Evolutionary conservation across 2,888 invertebrate species (phyloP).

Genomic region (Noctua janthina): DNA sequence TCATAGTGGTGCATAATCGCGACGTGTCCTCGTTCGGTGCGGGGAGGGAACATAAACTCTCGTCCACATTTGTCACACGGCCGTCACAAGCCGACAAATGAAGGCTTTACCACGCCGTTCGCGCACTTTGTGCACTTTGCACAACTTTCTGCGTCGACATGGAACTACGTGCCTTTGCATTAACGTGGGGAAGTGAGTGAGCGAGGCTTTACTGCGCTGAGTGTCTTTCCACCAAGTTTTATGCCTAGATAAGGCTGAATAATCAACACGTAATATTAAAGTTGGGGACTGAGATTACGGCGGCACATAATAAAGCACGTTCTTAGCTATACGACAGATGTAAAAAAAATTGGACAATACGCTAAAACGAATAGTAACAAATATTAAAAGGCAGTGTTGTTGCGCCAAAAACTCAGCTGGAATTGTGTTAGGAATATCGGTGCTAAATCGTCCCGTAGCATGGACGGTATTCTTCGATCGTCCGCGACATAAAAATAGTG

Average conservation of each 20-base stretch:
- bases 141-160: conserved; percentile 88
- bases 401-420: conserved; percentile 34
- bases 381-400: conserved; percentile 20
- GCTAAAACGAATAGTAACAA: conserved; percentile 22
- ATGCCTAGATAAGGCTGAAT: conserved; percentile 85
- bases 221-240: conserved; percentile 87
- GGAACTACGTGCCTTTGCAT: conserved; percentile 89
- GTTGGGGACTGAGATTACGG: conserved; percentile 65
- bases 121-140: conserved; percentile 89
- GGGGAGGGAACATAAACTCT: conserved; percentile 82
- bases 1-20: conserved; percentile 85
- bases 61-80: conserved; percentile 90
- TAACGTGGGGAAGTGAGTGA: conserved; percentile 86
- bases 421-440: conserved; percentile 49
- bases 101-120: conserved; percentile 88
- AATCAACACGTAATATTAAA: conserved; percentile 84
- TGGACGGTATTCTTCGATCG: conserved; percentile 77
- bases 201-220: conserved; percentile 83
- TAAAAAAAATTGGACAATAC: conserved; percentile 33
- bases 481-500: conserved; percentile 84
- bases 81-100: conserved; percentile 90
- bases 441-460: conserved; percentile 55
- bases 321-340: conserved; percentile 19
- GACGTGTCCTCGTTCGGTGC: conserved; percentile 75
- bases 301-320: conserved; percentile 59